phyloP scores from a whole-genome alignment of 2,113 vertebrate species.

The Lipophrys pholis region DNA sequence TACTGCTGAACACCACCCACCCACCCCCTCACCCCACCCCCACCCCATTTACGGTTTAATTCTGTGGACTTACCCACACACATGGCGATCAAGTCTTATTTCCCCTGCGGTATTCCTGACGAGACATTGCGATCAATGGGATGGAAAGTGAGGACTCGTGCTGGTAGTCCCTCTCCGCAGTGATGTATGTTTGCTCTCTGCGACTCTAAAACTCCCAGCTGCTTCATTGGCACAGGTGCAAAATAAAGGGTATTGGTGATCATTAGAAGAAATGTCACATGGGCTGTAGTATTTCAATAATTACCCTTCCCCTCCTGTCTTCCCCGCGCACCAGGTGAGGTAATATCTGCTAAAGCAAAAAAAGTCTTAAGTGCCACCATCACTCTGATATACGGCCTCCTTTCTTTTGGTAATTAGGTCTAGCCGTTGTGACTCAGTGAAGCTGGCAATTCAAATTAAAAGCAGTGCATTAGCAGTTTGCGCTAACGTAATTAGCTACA shows the following conservation, averaged over 20 bases:
- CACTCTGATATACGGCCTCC: slow-evolving; percentile 30
- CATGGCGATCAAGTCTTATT: neutral
- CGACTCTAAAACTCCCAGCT: slow-evolving; percentile 4
- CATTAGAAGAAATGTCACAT: slow-evolving; percentile 4
- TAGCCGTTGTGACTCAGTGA: slow-evolving; percentile 64
- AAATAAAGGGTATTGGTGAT: neutral
- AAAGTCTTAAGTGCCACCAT: slow-evolving; percentile 12
- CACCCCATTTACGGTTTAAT: no score
- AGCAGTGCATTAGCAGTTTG: slow-evolving; percentile 62
- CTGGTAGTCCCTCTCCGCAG: neutral
- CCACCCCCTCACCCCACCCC: no score
- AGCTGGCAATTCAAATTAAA: slow-evolving; percentile 68
- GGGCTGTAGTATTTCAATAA: neutral
- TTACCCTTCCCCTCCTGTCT: neutral
- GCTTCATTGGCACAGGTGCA: slow-evolving; percentile 3
- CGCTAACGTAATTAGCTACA: slow-evolving; percentile 64
- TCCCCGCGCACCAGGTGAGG: slow-evolving; percentile 23
- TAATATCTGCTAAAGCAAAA: slow-evolving; percentile 25
- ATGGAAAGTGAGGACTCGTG: slow-evolving; percentile 27
- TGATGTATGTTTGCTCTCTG: slow-evolving; percentile 6
- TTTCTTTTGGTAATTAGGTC: slow-evolving; percentile 53
- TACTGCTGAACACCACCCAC: no score
- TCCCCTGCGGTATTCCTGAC: slow-evolving; percentile 7
- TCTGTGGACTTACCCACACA: neutral
- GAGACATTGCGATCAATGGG: slow-evolving; percentile 21